Evolutionary conservation across 2,888 invertebrate genomes (phyloP).

Genomic region (Pseudanteris insignis): DNA sequence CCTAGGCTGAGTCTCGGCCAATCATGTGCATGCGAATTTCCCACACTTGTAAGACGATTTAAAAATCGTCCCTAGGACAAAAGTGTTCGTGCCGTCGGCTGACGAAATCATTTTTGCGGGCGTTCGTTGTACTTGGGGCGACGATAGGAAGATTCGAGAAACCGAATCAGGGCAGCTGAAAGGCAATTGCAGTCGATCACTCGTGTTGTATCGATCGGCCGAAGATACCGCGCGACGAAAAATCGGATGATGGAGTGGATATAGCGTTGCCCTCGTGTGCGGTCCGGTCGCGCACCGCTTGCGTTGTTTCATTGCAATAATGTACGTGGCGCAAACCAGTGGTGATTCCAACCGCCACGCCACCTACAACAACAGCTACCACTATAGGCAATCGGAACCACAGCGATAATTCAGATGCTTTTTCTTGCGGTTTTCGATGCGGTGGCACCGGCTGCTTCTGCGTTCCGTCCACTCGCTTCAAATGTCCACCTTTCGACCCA

Average conservation of each 20-base stretch:
- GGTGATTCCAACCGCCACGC: slow-evolving; percentile 34
- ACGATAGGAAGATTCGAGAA: background rate
- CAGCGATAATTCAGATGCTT: slow-evolving; percentile 63
- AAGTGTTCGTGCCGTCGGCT: background rate
- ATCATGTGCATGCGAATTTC: too few species aligned
- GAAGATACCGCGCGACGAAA: slow-evolving; percentile 48
- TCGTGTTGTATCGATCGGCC: slow-evolving; percentile 48
- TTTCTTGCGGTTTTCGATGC: slow-evolving; percentile 60
- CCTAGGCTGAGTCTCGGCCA: too few species aligned
- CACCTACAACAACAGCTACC: slow-evolving; percentile 46
- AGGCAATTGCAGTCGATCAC: slow-evolving; percentile 34
- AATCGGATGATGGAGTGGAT: slow-evolving; percentile 59
- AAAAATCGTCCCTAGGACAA: too few species aligned
- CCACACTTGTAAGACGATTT: too few species aligned
- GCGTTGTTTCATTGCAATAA: slow-evolving; percentile 60
- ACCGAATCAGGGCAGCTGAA: slow-evolving; percentile 14
- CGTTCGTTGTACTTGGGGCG: too few species aligned
- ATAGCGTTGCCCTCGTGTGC: slow-evolving; percentile 51
- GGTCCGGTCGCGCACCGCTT: slow-evolving; percentile 53
- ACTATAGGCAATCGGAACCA: slow-evolving; percentile 57
- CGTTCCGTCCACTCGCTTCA: slow-evolving; percentile 31
- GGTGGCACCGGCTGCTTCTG: slow-evolving; percentile 53
- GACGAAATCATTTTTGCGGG: background rate
- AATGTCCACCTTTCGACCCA: slow-evolving; percentile 12
- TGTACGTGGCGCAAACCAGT: slow-evolving; percentile 49